Conservation (phyloP, 2,113 vertebrate genomes). For the Oreamnos americanus region DNA sequence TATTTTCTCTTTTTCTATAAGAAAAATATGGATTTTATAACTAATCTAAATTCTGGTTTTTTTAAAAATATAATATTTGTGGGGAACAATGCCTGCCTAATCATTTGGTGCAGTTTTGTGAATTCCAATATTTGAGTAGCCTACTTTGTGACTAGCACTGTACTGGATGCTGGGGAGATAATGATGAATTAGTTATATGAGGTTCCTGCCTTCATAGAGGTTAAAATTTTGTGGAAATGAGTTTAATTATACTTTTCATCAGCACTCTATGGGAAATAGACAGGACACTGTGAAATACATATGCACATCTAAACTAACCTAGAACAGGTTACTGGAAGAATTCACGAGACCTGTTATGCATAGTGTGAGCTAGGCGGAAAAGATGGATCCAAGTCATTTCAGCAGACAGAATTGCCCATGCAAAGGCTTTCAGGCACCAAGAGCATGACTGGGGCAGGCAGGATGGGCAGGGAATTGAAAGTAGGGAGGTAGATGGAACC, state of each 20-base stretch:
- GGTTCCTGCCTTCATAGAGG: background rate
- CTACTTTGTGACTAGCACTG: background rate
- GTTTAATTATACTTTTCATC: background rate
- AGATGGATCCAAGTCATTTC: background rate
- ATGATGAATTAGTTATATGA: background rate
- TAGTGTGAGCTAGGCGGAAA: background rate
- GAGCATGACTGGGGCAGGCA: background rate
- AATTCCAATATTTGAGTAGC: background rate
- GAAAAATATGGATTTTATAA: background rate
- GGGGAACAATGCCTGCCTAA: background rate
- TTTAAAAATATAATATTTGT: background rate
- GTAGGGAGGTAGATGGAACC: background rate
- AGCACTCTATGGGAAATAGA: background rate
- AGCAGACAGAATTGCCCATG: rapidly evolving
- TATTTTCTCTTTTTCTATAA: background rate
- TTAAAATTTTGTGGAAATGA: background rate
- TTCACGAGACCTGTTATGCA: background rate
- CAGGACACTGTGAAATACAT: background rate
- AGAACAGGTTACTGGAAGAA: background rate
- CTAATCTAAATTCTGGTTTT: background rate
- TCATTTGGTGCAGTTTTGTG: background rate
- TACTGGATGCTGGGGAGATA: background rate
- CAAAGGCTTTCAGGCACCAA: background rate
- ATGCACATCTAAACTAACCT: background rate
- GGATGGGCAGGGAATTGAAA: background rate